Evolutionary conservation across 2,888 invertebrate genomes (phyloP), one percentile per base, ranked within the genome.

Genomic region (Xestia c-nigrum): DNA sequence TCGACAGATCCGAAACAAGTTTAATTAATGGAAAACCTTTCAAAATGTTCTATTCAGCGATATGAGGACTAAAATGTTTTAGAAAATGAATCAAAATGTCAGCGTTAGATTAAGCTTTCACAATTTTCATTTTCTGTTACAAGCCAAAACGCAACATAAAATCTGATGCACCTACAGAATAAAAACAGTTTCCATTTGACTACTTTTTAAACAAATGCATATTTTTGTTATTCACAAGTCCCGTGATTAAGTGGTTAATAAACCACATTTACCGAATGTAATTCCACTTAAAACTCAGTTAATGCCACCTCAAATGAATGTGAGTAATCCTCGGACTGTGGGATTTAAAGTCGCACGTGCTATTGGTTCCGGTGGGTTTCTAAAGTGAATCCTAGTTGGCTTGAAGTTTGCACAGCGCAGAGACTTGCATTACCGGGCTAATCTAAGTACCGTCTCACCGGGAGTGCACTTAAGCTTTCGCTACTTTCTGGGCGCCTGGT

Each of bases 381-480:
- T 61, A 78, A 88, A 88, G 87, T 88, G 82, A 85, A 84, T 84
- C 78, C 79, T 68, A 43, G 76, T 72, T 77, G 40, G 73, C 71
- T 73, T 67, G 46, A 82, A 86, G 89, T 89, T 89, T 81, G 84
- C 85, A 61, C 87, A 72, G 76, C 68, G 83, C 76, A 76, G 78
- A 74, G 85, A 80, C 76, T 80, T 85, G 85, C 88, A 88, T 87
- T 90, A 88, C 86, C 72, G 74, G 77, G 84, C 85, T 89, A 89
- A 90, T 89, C 89, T 86, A 83, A 87, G 85, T 85, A 81, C 82
- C 85, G 85, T 80, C 88, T 86, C 84, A 80, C 80, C 81, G 83
- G 82, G 82, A 90, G 86, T 88, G 88, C 90, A 89, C 88, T 89
- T 89, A 88, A 89, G 87, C 88, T 88, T 79, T 81, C 50, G 73